Evolutionary conservation across 2,888 invertebrate genomes (phyloP), one percentile per base, ranked within the genome.

Genomic region (Caenorhabditis angaria): DNA sequence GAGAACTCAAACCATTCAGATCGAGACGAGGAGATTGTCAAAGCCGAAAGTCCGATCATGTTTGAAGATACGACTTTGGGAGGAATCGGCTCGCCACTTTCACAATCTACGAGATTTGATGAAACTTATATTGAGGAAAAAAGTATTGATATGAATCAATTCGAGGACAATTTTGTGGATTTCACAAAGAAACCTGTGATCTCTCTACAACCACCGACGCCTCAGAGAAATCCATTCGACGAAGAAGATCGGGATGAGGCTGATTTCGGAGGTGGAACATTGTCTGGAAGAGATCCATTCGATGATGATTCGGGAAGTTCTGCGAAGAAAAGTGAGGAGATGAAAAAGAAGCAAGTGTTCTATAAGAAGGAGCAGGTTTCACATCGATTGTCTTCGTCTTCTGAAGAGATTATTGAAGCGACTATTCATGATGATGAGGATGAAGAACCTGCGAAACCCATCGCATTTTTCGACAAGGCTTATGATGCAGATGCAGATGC

Each of bases 231-330:
- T 69, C 80, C 80, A 4, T 80, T 80, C 54, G 80, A 80, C 6
- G 74, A 70, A 12, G 76, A 78, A n/a, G 68, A 66, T 18, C 47
- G 60, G 3, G 66, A 76, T 35, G 66, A 69, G 22, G 47, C 53
- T 3, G 65, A 56, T 2, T 68, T 73, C 50, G 64, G 67, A 12
- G 74, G 74, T 35, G 71, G 76, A 12, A 78, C 80, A 28, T 62
- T 80, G 12, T 78, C 78, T 4, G 80, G 80, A 47, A 68, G 80
- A 60, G 80, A 80, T 70, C 80, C 80, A 10, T 80, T 78, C 47
- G 80, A 73, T 60, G 68, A 73, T 27, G 65, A 65, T 54, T 71
- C 71, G 25, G 71, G 66, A 60, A 66, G 63, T 32, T 71, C 71
- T 0, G 63, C 63, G 14, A 56, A 56, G 0, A 48, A 53, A 22